Percentiles rank a stretch among this genome's conserved stretches.
phyloP scores from a whole-genome alignment of 1,140 invertebrate species.

The Zaprionus tsacasi region DNA sequence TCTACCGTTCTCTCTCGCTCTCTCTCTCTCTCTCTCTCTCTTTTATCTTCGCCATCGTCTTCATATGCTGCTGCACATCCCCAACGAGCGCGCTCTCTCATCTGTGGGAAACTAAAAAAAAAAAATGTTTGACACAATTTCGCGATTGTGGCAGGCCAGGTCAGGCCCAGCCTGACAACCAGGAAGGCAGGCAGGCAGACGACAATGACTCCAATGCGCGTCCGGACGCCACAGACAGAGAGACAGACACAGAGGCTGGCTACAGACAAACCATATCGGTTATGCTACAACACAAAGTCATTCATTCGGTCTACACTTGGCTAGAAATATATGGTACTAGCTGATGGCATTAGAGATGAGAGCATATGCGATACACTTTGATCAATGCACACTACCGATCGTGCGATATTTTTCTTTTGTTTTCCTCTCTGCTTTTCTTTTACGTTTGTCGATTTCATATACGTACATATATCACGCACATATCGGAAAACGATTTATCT shows the following conservation, averaged over 20 bases:
- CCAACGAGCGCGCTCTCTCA: not conserved
- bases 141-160: slow-evolving; percentile 39
- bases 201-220: slow-evolving; percentile 12
- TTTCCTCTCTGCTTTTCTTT: not conserved
- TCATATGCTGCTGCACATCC: slow-evolving; percentile 15
- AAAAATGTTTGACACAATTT: slow-evolving; percentile 62
- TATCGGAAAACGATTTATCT: slow-evolving; percentile 26
- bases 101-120: slow-evolving; percentile 10
- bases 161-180: slow-evolving; percentile 3
- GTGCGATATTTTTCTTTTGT: slow-evolving; percentile 13
- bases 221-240: not conserved
- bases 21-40: slow-evolving; percentile 4
- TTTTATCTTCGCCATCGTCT: slow-evolving; percentile 15
- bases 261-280: slow-evolving; percentile 12
- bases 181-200: not conserved
- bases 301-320: slow-evolving; percentile 49
- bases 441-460: slow-evolving; percentile 7
- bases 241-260: not conserved
- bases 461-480: not conserved
- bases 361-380: not conserved
- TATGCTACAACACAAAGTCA: slow-evolving; percentile 57
- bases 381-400: not conserved
- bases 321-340: slow-evolving; percentile 16
- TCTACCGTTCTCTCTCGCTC: slow-evolving; percentile 1
- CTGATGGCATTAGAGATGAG: slow-evolving; percentile 42